Percentiles rank a stretch among this genome's conserved stretches.
phyloP scores from a whole-genome alignment of 2,888 invertebrate species.

The Stenoptilia bipunctidactyla region DNA sequence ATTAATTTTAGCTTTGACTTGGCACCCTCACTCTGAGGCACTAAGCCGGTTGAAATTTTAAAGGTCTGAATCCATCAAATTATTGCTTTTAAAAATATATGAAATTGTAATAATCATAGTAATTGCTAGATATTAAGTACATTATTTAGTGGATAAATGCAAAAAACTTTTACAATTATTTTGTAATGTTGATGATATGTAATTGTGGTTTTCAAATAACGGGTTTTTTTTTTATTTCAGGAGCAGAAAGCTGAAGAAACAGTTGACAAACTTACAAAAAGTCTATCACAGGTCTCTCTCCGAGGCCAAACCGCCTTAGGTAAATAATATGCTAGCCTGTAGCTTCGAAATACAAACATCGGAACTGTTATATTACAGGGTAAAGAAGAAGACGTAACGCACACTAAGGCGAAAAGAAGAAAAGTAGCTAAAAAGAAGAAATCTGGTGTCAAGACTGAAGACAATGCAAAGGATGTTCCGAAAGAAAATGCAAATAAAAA shows the following conservation, averaged over 20 bases:
- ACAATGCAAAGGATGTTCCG: slow-evolving; percentile 7
- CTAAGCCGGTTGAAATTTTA: no score
- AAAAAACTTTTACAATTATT: no score
- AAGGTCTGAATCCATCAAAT: no score
- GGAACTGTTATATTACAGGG: slow-evolving; percentile 58
- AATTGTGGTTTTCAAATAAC: no score
- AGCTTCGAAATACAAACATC: slow-evolving; percentile 48
- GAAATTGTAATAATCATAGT: no score
- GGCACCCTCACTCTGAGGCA: no score
- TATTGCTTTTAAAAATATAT: no score
- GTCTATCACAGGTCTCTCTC: slow-evolving; percentile 63
- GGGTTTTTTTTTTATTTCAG: slow-evolving; percentile 32
- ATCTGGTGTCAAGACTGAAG: slow-evolving; percentile 13
- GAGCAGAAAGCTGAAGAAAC: slow-evolving; percentile 38
- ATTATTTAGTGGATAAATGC: no score
- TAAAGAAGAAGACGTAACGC: slow-evolving; percentile 27
- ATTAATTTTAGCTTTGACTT: no score
- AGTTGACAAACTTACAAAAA: slow-evolving; percentile 60
- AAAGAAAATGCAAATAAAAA: slow-evolving; percentile 7
- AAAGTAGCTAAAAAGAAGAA: slow-evolving; percentile 28
- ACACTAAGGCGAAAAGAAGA: slow-evolving; percentile 18
- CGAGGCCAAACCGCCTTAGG: slow-evolving; percentile 60
- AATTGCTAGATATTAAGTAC: no score
- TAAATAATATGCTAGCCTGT: slow-evolving; percentile 51
- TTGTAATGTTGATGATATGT: no score